These are phyloP conservation scores for Acipenser ruthenus DNA, from an alignment of 2,797 vertebrate species.

Conservation along the genomic window DNA sequence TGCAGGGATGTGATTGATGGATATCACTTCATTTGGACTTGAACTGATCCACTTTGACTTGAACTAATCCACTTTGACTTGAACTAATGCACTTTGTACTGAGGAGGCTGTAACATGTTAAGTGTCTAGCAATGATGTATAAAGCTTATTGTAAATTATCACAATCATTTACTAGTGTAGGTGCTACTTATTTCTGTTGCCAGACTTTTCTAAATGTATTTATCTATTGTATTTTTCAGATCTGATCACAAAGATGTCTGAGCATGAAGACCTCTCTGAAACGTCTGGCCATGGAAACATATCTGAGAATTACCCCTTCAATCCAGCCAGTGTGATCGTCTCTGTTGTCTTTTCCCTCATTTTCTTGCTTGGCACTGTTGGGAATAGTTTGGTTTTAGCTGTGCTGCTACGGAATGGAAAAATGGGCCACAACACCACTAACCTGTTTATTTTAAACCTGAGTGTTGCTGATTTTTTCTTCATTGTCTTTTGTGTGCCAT, in stretches of 20 bases:
- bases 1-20: no score
- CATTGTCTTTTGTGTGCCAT: slow-evolving; percentile 84
- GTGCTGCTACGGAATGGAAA: slow-evolving; percentile 74
- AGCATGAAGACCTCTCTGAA: slow-evolving; percentile 64
- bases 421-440: slow-evolving; percentile 77
- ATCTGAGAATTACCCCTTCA: slow-evolving; percentile 67
- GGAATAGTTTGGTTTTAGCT: slow-evolving; percentile 77
- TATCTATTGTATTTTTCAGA: no score
- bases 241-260: slow-evolving; percentile 51
- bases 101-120: no score
- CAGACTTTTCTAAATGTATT: background rate
- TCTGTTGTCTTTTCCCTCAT: slow-evolving; percentile 82
- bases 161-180: background rate
- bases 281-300: slow-evolving; percentile 53
- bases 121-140: background rate
- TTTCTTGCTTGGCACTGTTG: slow-evolving; percentile 75
- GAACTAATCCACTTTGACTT: no score
- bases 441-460: slow-evolving; percentile 84
- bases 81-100: no score
- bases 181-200: background rate
- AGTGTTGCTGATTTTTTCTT: slow-evolving; percentile 85
- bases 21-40: no score
- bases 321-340: slow-evolving; percentile 70
- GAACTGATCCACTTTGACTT: no score
- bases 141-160: background rate